phyloP scores from a whole-genome alignment of 2,797 vertebrate genomes.

The Stomatorhinus walkeri region DNA sequence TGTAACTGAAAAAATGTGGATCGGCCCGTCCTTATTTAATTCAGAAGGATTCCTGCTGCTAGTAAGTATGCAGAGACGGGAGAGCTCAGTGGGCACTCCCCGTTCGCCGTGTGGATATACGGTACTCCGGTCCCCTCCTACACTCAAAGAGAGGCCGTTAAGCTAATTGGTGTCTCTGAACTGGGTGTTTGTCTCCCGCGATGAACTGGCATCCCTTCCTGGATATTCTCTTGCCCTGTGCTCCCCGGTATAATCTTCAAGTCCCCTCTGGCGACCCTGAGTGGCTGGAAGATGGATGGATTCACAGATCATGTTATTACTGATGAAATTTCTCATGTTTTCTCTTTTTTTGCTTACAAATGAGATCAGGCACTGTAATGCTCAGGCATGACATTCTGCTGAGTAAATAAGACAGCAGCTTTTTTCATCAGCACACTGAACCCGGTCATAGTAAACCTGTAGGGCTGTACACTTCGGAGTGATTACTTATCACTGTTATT shows the following conservation, averaged over 20 bases:
- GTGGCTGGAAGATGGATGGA: background rate
- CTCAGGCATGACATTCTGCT: slow-evolving; percentile 21
- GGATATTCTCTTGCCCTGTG: background rate
- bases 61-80: background rate
- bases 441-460: slow-evolving; percentile 19
- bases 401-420: slow-evolving; percentile 28
- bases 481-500: slow-evolving; percentile 20
- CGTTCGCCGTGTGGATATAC: background rate
- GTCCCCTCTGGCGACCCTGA: background rate
- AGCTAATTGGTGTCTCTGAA: background rate
- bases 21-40: background rate
- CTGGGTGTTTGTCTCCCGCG: background rate
- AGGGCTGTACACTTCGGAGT: slow-evolving; percentile 12
- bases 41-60: background rate
- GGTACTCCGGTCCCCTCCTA: background rate
- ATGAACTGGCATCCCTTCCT: background rate
- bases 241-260: background rate
- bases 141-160: background rate
- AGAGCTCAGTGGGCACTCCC: background rate
- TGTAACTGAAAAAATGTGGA: too few species aligned
- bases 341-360: background rate
- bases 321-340: background rate
- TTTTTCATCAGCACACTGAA: slow-evolving; percentile 23
- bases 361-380: background rate
- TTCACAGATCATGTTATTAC: background rate